Evolutionary conservation across 1,140 invertebrate species (phyloP).

Genomic region (Trichonephila clavata): DNA sequence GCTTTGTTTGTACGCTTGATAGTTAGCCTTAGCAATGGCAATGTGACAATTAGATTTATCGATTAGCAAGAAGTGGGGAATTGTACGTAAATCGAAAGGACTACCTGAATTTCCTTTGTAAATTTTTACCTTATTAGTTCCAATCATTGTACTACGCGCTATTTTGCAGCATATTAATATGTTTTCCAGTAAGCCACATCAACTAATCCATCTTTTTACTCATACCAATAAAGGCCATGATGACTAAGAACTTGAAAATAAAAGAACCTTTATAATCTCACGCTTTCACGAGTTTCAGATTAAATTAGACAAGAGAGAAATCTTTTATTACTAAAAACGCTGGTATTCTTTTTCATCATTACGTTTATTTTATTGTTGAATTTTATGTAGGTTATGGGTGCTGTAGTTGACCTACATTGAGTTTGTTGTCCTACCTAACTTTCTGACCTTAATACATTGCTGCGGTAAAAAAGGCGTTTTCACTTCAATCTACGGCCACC

Average conservation of each 20-base stretch:
- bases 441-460: conserved; percentile 68
- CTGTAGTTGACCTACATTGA: conserved; percentile 66
- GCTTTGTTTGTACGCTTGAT: too few relatives aligned
- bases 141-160: too few relatives aligned
- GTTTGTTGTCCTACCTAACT: conserved; percentile 74
- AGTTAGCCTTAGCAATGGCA: too few relatives aligned
- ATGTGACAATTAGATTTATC: too few relatives aligned
- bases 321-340: conserved; percentile 18
- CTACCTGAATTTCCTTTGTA: too few relatives aligned
- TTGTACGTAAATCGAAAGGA: too few relatives aligned
- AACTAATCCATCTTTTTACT: too few relatives aligned
- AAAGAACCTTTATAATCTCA: background rate
- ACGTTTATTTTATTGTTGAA: conserved; percentile 62
- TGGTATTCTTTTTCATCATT: conserved; percentile 40
- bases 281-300: background rate
- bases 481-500: conserved; percentile 25
- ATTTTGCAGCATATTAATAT: too few relatives aligned
- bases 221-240: background rate
- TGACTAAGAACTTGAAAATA: background rate
- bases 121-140: too few relatives aligned
- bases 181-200: too few relatives aligned
- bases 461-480: conserved; percentile 61
- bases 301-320: background rate
- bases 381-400: conserved; percentile 75
- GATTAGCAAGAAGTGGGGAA: too few relatives aligned